Conservation (phyloP, 64 coral and sea anemone genomes). For the Montipora foliosa region DNA sequence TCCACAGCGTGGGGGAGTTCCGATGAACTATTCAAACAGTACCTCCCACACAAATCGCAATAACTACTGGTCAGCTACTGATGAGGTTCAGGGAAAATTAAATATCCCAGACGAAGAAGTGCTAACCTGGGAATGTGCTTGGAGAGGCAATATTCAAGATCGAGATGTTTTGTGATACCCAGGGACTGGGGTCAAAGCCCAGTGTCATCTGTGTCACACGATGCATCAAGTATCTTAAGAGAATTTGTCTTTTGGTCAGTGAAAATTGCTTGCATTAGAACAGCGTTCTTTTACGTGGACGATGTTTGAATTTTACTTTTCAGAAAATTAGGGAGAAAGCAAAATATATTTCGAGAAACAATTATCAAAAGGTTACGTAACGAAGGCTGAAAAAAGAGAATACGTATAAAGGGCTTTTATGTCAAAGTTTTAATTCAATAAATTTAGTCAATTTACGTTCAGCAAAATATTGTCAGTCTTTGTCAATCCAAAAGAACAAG, state of each 20-base stretch:
- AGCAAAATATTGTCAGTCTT: neutral
- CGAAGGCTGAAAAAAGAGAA: neutral
- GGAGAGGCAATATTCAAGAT: neutral
- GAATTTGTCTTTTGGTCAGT: conserved; percentile 6
- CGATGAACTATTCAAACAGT: neutral
- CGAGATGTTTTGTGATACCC: neutral
- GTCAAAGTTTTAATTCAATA: too few relatives aligned
- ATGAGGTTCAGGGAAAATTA: too few relatives aligned
- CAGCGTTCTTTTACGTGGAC: neutral
- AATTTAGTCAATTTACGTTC: too few relatives aligned
- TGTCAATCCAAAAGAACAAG: neutral
- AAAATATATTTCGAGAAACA: neutral
- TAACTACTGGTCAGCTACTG: neutral
- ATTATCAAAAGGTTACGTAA: neutral
- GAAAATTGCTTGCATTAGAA: neutral
- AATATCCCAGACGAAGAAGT: neutral
- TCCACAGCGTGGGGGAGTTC: neutral
- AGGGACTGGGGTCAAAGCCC: conserved; percentile 34
- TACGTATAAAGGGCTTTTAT: neutral
- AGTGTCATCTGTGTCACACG: conserved; percentile 16
- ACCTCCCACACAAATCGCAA: neutral
- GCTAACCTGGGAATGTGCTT: conserved; percentile 4
- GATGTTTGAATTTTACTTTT: neutral
- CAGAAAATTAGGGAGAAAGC: neutral
- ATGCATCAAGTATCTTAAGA: neutral